phyloP scores from a whole-genome alignment of 2,113 vertebrate genomes.

The Tachycineta bicolor region DNA sequence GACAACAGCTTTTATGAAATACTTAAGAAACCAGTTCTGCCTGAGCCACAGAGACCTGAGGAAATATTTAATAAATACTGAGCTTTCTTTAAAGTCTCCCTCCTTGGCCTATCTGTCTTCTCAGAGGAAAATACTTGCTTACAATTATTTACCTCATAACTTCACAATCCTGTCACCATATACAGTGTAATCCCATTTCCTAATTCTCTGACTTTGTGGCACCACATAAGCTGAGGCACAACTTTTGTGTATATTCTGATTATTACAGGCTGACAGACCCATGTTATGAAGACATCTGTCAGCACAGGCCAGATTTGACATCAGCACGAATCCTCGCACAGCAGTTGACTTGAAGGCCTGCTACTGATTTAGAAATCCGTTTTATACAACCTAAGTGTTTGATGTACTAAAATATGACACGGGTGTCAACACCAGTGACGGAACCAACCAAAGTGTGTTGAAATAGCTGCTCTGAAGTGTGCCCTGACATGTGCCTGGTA shows the following conservation, averaged over 20 bases:
- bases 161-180: neutral
- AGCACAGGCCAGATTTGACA: neutral
- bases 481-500: neutral
- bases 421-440: neutral
- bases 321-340: neutral
- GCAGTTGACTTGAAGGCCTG: neutral
- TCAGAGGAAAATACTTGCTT: neutral
- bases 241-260: neutral
- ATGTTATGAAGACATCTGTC: neutral
- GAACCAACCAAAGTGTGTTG: neutral
- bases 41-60: neutral
- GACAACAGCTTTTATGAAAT: slow-evolving; percentile 27
- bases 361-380: neutral
- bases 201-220: neutral
- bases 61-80: slow-evolving; percentile 10
- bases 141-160: neutral
- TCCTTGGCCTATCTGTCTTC: neutral
- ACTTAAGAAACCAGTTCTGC: neutral
- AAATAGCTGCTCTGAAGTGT: neutral
- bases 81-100: neutral
- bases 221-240: neutral
- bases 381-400: neutral
- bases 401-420: neutral
- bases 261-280: neutral
- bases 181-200: neutral